Evolutionary conservation across 2,113 vertebrate genomes (phyloP), one percentile per base, ranked within the genome.

Genomic region (Oostethus manadensis): DNA sequence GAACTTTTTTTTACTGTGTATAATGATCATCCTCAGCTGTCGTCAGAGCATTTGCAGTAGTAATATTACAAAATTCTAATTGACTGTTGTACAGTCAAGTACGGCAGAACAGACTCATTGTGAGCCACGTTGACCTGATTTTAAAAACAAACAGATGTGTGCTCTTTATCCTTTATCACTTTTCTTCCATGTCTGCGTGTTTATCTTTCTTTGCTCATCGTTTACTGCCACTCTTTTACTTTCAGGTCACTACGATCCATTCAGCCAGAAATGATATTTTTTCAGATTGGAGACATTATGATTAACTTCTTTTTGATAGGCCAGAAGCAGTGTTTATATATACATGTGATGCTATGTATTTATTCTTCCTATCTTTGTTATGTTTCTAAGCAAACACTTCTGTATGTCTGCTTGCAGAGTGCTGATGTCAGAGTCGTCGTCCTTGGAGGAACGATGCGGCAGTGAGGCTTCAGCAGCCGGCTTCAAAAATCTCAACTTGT

Each of bases 401-500:
- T 61, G 21, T 66, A 2, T 70, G 40, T 68, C 40, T 45, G 55
- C 66, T 49, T 75, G 8, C 81, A 90, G 89, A 90, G 76, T 89
- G 89, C 78, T 90, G 85, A 90, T 84, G 80, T 68, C 66, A 62
- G 26, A 59, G 40, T 54, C n/a, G 29, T 57, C 55, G 53, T 70
- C 71, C 61, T 83, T 68, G 57, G 54, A 70, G 73, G 81, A 70
- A 75, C 73, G 73, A 78, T 72, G 66, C 56, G 68, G 78, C 68
- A 69, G 64, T 58, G 43, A 40, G 5, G 48, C 66, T 60, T 51
- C 56, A 68, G 78, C 68, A 68, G 64, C 59, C 43, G 14, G 47
- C 66, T 60, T 51, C 53, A 33, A 61, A 56, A 48, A 29, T 29
- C 62, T 56, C 61, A 15, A 47, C 77, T 70, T 49, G 42, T 47